These are phyloP conservation scores for Otis tarda DNA, from an alignment of 2,113 vertebrate genomes.

Conservation along the genomic window DNA sequence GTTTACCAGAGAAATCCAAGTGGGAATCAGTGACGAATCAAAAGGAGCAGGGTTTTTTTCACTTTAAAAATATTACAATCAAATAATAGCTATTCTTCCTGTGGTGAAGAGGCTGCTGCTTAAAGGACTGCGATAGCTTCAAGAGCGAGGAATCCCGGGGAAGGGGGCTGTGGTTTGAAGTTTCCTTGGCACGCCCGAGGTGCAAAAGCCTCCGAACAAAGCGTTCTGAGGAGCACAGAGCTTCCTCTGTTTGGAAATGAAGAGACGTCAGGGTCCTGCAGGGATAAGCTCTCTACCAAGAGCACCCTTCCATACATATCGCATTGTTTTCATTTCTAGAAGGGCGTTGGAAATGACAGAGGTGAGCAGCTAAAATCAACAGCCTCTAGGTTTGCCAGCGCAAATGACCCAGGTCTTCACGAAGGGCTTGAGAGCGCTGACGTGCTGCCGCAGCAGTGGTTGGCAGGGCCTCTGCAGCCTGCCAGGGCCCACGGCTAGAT, in stretches of 20 bases:
- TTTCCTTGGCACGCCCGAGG: background rate
- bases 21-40: background rate
- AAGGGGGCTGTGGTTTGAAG: background rate
- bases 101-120: background rate
- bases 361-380: background rate
- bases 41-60: background rate
- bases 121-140: background rate
- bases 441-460: background rate
- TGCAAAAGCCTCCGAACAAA: background rate
- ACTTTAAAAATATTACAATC: background rate
- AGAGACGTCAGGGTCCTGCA: background rate
- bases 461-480: background rate
- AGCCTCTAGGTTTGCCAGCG: background rate
- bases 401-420: background rate
- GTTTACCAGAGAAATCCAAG: background rate
- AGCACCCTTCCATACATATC: background rate
- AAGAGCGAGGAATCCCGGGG: background rate
- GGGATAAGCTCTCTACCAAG: background rate
- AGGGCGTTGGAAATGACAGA: background rate
- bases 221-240: background rate
- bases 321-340: background rate
- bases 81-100: background rate
- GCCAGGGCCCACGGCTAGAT: background rate
- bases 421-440: accelerated
- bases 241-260: background rate